Base-by-base conservation (phyloP, 2,888 invertebrate genomes). In the Mythimna albipuncta region DNA sequence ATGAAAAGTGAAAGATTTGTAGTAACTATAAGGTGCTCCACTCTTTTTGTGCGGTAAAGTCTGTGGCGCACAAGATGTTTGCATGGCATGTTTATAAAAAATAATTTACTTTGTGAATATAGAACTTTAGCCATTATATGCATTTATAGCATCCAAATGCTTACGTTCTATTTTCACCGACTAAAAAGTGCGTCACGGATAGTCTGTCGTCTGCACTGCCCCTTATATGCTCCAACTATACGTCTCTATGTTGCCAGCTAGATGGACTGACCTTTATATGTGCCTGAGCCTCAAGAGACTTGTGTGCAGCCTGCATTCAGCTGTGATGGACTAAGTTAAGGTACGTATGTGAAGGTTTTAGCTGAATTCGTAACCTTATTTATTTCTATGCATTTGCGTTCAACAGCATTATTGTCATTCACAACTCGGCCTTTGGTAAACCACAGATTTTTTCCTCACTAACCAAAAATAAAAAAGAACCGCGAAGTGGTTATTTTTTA, bases 1-100 rank as follows among this genome's bases (percentile, higher is more conserved):
- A 55, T 55, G 47, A 57, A 59, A 64, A 74, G 78, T 66, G 55
- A 66, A 72, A 64, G 63, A 70, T 64, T 26, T 2, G 16, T 71
- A 26, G n/a, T 26, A 26, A 16, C 9, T n/a, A 19, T 13, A 32
- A 4, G 32, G 32, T 32, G 32, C 32, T 4, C 3, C 32, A 32
- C 32, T 32, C 3, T 32, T 32, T 32, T 32, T 32, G 32, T 32
- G 32, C 32, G 32, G 3, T 32, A 32, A 4, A 32, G 32, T 32
- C 32, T 32, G 32, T 32, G 32, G 32, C 32, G 3, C 32, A 32
- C 4, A 32, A 32, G 3, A 32, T 32, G 32, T 32, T 32, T 32
- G 32, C 32, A 32, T 32, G 32, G 32, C 32, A 32, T 32, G 32
- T 3, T 32, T 32, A 32, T 32, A 32, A 32, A 32, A 32, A 32